Percentiles rank a stretch among this genome's conserved stretches.
Evolutionary conservation across 1,140 invertebrate species (phyloP).

Genomic region (Phymastichus coffea): DNA sequence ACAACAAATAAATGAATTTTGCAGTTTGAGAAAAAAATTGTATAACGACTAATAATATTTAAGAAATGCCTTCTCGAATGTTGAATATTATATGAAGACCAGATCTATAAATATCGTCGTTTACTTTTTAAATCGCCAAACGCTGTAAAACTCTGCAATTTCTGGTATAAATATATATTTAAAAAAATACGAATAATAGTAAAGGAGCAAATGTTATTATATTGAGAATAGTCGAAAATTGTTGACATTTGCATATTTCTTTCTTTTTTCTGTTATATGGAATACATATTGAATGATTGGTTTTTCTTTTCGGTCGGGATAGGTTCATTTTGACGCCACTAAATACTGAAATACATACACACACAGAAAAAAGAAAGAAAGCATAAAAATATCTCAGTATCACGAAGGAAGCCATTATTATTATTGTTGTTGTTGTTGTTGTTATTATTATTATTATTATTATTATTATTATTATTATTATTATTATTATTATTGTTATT

Average conservation of each 20-base stretch:
- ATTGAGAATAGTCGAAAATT: constrained; percentile 20
- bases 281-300: constrained; percentile 6
- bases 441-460: too few species aligned
- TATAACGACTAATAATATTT: constrained; percentile 24
- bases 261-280: constrained; percentile 17
- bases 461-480: too few species aligned
- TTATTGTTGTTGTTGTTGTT: too few species aligned
- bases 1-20: too few species aligned
- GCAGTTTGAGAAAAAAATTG: constrained; percentile 13
- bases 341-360: background rate
- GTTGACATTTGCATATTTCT: constrained; percentile 22
- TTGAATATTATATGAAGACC: constrained; percentile 27
- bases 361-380: constrained; percentile 25
- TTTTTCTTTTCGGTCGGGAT: background rate
- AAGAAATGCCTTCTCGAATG: constrained; percentile 30
- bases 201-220: constrained; percentile 12
- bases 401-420: background rate
- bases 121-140: constrained; percentile 18
- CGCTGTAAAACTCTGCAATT: constrained; percentile 13
- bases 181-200: background rate
- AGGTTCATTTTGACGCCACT: constrained; percentile 23
- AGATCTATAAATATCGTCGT: constrained; percentile 22
- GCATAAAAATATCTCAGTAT: constrained; percentile 11
- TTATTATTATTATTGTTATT: too few species aligned
- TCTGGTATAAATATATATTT: constrained; percentile 8